A percentile compares a stretch with the other conserved stretches of the same genome.
phyloP scores from a whole-genome alignment of 92 coral and sea anemone genomes.

The Blastomussa wellsi region DNA sequence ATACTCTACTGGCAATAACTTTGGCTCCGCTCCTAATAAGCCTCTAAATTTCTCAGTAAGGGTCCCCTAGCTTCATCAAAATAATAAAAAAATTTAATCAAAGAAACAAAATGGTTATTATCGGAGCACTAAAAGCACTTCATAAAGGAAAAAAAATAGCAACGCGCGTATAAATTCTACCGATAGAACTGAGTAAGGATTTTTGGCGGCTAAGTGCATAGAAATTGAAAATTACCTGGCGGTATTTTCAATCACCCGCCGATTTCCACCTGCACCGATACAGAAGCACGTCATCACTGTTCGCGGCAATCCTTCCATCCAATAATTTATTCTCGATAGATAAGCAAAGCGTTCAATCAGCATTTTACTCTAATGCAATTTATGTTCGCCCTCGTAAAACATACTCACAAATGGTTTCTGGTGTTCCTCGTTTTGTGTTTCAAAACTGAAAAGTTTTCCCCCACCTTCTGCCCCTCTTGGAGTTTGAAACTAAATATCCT shows the following conservation, averaged over 20 bases:
- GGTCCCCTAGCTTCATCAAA: too few species aligned
- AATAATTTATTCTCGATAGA: slow-evolving; percentile 1
- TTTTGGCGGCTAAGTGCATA: background rate
- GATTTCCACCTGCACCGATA: slow-evolving; percentile 16
- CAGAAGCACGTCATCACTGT: background rate
- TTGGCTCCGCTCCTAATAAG: background rate
- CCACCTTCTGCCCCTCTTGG: slow-evolving; percentile 3
- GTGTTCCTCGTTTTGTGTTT: background rate
- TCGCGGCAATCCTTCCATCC: background rate
- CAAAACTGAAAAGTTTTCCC: background rate
- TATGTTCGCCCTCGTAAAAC: background rate
- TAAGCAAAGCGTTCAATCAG: slow-evolving; percentile 30
- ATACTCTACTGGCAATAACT: background rate
- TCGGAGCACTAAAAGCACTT: background rate
- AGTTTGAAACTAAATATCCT: background rate
- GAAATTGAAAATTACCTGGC: background rate
- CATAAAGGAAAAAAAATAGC: background rate
- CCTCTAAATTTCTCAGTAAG: background rate
- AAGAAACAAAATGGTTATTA: background rate
- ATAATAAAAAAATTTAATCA: too few species aligned
- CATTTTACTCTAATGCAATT: slow-evolving; percentile 9
- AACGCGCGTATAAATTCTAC: background rate
- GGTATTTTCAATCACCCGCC: slow-evolving; percentile 31
- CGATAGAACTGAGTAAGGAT: background rate
- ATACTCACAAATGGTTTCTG: background rate